Conservation (phyloP, 2,888 invertebrate species). For the Adelognathus sp. region DNA sequence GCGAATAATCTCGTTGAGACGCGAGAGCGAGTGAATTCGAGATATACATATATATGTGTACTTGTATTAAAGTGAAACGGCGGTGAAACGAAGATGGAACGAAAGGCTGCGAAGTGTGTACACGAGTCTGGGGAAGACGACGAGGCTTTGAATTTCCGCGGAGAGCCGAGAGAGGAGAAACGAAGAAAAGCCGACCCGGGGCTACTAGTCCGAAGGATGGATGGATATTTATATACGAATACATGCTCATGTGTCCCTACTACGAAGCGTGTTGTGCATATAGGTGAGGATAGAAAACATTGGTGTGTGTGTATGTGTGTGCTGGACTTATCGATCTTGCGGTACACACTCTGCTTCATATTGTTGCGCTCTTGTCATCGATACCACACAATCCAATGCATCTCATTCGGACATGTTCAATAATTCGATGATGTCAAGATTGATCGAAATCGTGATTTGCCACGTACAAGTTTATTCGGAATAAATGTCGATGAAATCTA, state of each 20-base stretch:
- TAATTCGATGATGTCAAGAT: background rate
- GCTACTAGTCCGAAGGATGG: constrained; percentile 7
- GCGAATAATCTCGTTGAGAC: constrained; percentile 23
- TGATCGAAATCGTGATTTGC: background rate
- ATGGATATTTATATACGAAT: background rate
- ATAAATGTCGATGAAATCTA: too few relatives aligned
- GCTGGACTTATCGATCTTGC: constrained; percentile 46
- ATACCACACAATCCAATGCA: constrained; percentile 9
- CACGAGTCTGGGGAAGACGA: constrained; percentile 4
- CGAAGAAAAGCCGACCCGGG: background rate
- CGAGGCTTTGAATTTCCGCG: constrained; percentile 51
- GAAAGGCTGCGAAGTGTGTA: constrained; percentile 35
- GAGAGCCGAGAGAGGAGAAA: background rate
- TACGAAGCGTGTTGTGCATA: background rate
- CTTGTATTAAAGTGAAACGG: background rate
- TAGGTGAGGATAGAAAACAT: background rate
- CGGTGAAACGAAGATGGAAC: background rate
- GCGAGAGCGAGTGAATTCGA: background rate
- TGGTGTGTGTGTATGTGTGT: constrained; percentile 9
- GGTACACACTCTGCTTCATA: constrained; percentile 12
- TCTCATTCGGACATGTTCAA: background rate
- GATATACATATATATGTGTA: background rate
- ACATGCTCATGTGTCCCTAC: background rate
- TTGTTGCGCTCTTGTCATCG: constrained; percentile 9
- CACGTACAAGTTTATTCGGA: too few relatives aligned